A percentile compares a stretch with the other conserved stretches of the same genome.
Evolutionary conservation across 2,113 vertebrate genomes (phyloP).

Genomic region (Campylomormyrus numenius): DNA sequence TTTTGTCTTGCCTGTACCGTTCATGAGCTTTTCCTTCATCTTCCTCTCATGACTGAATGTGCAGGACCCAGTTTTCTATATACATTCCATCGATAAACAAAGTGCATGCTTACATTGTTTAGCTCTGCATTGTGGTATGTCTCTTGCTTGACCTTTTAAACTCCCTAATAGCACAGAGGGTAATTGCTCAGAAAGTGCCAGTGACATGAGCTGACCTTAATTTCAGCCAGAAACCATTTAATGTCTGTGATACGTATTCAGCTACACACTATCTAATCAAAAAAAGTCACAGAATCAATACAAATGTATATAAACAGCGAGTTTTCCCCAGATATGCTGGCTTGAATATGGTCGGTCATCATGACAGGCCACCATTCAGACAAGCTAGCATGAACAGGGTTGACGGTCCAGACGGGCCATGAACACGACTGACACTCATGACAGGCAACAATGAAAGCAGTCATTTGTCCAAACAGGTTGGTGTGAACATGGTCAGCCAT

Average conservation of each 20-base stretch:
- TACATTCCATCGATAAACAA: conserved; percentile 16
- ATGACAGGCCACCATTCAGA: neutral
- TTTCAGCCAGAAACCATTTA: conserved; percentile 42
- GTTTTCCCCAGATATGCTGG: neutral
- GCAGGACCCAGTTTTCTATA: conserved; percentile 1
- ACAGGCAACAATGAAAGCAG: neutral
- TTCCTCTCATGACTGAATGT: conserved; percentile 13
- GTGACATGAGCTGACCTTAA: conserved; percentile 48
- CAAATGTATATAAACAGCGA: neutral
- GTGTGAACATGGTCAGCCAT: too few species aligned
- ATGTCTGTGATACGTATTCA: conserved; percentile 51
- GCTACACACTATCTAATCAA: conserved; percentile 43
- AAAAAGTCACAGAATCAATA: neutral
- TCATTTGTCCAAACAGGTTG: too few species aligned
- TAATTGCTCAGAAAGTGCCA: conserved; percentile 44
- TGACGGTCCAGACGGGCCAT: too few species aligned
- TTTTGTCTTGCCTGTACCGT: neutral
- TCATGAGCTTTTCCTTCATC: neutral
- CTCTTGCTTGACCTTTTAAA: conserved; percentile 30
- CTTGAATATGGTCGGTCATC: neutral
- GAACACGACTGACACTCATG: neutral
- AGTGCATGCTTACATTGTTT: conserved; percentile 24
- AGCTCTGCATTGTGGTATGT: conserved; percentile 32
- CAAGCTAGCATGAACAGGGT: too few species aligned
- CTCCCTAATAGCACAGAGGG: conserved; percentile 35